Evolutionary conservation across 2,113 vertebrate genomes (phyloP).

Genomic region (Rhinichthys klamathensis): DNA sequence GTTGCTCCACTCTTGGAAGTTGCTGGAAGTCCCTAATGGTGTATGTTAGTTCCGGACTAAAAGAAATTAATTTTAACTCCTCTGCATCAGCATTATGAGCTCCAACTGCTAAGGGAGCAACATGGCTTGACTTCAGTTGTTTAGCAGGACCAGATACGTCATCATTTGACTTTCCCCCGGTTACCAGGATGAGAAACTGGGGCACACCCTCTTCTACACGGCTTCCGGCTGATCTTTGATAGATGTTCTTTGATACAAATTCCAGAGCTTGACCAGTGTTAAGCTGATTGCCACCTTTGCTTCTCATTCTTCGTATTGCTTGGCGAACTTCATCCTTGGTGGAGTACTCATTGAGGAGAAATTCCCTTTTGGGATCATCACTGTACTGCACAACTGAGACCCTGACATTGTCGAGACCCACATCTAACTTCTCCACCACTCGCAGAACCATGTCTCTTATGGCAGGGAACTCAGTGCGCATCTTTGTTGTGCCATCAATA

Average conservation of each 20-base stretch:
- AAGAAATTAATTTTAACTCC: slow-evolving; percentile 84
- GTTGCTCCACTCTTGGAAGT: slow-evolving; percentile 80
- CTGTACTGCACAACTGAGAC: slow-evolving; percentile 93
- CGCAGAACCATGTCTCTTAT: slow-evolving; percentile 82
- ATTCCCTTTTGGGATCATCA: slow-evolving; percentile 82
- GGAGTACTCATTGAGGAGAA: slow-evolving; percentile 84
- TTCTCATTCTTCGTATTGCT: slow-evolving; percentile 76
- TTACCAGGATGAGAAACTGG: slow-evolving; percentile 89
- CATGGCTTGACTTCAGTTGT: slow-evolving; percentile 80
- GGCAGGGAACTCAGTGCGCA: slow-evolving; percentile 79
- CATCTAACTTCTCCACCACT: slow-evolving; percentile 83
- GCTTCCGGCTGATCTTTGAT: slow-evolving; percentile 87
- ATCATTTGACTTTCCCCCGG: slow-evolving; percentile 83
- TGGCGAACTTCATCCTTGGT: slow-evolving; percentile 85
- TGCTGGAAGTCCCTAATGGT: slow-evolving; percentile 83
- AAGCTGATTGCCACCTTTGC: slow-evolving; percentile 79
- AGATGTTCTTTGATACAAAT: slow-evolving; percentile 86
- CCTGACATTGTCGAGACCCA: slow-evolving; percentile 85
- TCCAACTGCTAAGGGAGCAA: slow-evolving; percentile 86
- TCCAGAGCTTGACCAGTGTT: slow-evolving; percentile 88
- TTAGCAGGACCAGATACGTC: slow-evolving; percentile 79
- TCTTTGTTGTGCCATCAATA: slow-evolving; percentile 84
- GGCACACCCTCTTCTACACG: slow-evolving; percentile 91
- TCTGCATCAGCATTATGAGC: slow-evolving; percentile 76
- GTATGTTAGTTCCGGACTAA: slow-evolving; percentile 82